Conservation (phyloP, 2,888 invertebrate species). For the Papilio protenor region DNA sequence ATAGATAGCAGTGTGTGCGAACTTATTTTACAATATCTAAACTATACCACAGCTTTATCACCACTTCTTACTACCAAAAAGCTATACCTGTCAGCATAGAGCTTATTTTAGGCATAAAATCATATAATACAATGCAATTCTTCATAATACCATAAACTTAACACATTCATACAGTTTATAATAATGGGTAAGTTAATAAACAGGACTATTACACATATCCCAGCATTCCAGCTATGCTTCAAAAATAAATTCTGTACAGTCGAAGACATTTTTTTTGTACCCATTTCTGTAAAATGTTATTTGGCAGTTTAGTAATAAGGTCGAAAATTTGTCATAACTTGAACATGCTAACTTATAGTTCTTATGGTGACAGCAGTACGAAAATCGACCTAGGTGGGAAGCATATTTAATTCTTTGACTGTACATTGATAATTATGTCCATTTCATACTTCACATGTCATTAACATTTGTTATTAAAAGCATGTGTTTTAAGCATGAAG, state of each 20-base stretch:
- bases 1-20: slow-evolving; percentile 1
- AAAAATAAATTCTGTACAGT: not conserved
- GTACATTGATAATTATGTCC: not conserved
- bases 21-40: not conserved
- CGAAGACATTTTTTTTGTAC: too few relatives aligned
- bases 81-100: slow-evolving; percentile 29
- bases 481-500: slow-evolving; percentile 40
- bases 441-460: slow-evolving; percentile 6
- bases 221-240: slow-evolving; percentile 5
- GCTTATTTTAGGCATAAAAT: slow-evolving; percentile 21
- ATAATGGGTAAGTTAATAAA: not conserved
- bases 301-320: too few relatives aligned
- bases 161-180: not conserved
- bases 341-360: too few relatives aligned
- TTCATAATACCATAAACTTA: slow-evolving; percentile 18
- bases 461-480: slow-evolving; percentile 37
- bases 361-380: too few relatives aligned
- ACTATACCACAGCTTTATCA: slow-evolving; percentile 34
- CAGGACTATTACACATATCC: not conserved
- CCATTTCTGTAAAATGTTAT: too few relatives aligned
- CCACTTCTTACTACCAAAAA: slow-evolving; percentile 18
- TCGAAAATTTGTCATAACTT: too few relatives aligned
- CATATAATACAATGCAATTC: slow-evolving; percentile 15
- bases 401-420: too few relatives aligned
- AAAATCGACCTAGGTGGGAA: too few relatives aligned